A percentile compares a stretch with the other conserved stretches of the same genome.
Conservation (phyloP, 2,888 invertebrate species). For the Periphyllus acericola region DNA sequence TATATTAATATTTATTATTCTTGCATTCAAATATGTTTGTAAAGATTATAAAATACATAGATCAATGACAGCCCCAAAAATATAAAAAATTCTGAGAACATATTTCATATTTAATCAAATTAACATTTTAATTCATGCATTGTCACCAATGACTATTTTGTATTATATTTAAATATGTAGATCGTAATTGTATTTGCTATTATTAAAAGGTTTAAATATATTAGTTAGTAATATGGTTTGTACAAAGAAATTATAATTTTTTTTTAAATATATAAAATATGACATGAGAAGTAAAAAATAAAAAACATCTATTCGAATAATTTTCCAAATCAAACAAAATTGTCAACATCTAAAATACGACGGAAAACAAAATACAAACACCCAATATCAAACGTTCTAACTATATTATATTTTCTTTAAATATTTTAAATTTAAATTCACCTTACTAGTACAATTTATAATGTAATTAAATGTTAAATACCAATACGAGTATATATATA, state of each 20-base stretch:
- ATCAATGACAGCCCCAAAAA: background rate
- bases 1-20: too few relatives aligned
- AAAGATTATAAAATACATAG: background rate
- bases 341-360: background rate
- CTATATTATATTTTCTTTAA: background rate
- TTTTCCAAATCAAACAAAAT: background rate
- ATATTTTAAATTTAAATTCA: background rate
- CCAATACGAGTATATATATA: too few relatives aligned
- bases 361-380: background rate
- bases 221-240: background rate
- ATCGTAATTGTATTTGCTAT: background rate
- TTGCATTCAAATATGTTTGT: background rate
- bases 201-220: background rate
- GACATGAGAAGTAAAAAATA: background rate
- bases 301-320: background rate
- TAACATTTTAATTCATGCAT: background rate
- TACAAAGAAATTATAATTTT: too few relatives aligned
- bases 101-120: background rate
- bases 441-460: background rate
- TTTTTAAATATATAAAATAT: background rate
- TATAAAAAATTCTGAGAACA: background rate
- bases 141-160: too few relatives aligned
- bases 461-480: background rate
- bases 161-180: too few relatives aligned
- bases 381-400: too few relatives aligned